phyloP scores from a whole-genome alignment of 2,113 vertebrate genomes.

The Crypturellus undulatus region DNA sequence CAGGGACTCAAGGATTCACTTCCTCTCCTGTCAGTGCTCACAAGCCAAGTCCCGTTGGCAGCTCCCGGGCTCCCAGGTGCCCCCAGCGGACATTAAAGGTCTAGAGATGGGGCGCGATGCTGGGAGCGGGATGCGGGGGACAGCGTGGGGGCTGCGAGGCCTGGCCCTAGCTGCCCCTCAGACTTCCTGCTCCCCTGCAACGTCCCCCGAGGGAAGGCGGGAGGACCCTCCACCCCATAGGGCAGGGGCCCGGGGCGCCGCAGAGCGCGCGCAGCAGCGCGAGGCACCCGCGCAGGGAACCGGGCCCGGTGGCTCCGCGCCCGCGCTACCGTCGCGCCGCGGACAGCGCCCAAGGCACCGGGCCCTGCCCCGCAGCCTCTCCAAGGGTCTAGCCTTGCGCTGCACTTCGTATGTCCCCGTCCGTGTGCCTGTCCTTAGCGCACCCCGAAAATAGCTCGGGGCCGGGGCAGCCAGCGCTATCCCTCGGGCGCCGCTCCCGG shows the following conservation, averaged over 20 bases:
- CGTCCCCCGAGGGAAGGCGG: too few relatives aligned
- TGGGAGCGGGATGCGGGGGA: neutral
- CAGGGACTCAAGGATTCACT: neutral
- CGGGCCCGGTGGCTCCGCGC: fast-evolving
- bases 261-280: fast-evolving
- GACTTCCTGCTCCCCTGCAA: neutral
- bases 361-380: neutral
- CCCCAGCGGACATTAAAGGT: neutral
- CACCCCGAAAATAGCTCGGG: neutral
- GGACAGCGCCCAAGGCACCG: too few relatives aligned
- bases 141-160: neutral
- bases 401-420: neutral
- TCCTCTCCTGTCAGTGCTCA: neutral
- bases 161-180: neutral
- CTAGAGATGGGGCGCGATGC: fast-evolving
- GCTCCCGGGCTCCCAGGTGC: neutral
- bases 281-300: fast-evolving
- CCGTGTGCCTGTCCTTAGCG: fast-evolving
- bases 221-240: too few relatives aligned
- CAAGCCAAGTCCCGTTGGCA: neutral
- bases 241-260: neutral
- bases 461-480: fast-evolving
- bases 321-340: fast-evolving
- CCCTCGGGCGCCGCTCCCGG: fast-evolving
- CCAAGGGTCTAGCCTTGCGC: neutral